phyloP scores from a whole-genome alignment of 2,113 vertebrate species.

The Etheostoma spectabile region DNA sequence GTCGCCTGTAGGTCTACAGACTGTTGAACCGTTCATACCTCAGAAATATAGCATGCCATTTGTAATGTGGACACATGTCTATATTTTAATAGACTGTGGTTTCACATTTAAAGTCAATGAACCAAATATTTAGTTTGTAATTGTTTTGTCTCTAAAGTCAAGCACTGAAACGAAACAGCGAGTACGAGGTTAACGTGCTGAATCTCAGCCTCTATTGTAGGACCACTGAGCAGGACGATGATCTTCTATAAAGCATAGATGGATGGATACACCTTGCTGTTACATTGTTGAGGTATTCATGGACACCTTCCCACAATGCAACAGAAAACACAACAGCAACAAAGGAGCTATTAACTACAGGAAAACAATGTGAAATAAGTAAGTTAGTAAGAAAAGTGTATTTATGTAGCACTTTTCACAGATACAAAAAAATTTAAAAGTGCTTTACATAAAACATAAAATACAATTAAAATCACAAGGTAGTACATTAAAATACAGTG shows the following conservation, averaged over 20 bases:
- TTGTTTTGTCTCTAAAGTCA: not conserved
- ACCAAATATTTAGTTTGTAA: not conserved
- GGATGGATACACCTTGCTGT: not conserved
- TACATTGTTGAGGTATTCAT: not conserved
- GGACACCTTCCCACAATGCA: not conserved
- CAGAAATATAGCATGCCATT: not conserved
- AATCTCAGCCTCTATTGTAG: not conserved
- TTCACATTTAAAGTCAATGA: slow-evolving; percentile 5
- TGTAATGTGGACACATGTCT: not conserved
- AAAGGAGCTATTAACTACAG: not conserved
- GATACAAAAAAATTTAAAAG: too few species aligned
- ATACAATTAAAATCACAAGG: too few species aligned
- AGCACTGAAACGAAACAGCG: not conserved
- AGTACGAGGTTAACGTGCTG: not conserved
- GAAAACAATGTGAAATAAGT: not conserved
- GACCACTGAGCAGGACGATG: not conserved
- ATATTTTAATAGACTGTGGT: not conserved
- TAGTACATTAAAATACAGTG: too few species aligned
- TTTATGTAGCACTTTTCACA: too few species aligned
- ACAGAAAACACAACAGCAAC: not conserved
- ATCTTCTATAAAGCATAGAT: not conserved
- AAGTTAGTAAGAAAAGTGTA: too few species aligned
- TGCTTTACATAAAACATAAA: too few species aligned
- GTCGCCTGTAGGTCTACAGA: not conserved
- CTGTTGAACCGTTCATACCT: not conserved